Evolutionary conservation across 2,113 vertebrate species (phyloP), one percentile per base, ranked within the genome.

Genomic region (Glareola pratincola): DNA sequence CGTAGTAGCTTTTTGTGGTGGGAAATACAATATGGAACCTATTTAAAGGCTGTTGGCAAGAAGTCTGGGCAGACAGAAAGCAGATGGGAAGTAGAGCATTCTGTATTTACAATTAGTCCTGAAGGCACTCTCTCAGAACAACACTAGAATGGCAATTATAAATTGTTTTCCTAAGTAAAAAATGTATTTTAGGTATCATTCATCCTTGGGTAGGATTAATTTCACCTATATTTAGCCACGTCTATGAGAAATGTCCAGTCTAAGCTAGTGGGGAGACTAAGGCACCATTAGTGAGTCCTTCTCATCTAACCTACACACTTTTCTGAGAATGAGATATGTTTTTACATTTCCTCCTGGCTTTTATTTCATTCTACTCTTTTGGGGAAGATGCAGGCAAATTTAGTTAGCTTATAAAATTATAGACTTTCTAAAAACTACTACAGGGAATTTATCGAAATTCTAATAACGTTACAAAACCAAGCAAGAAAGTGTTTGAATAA

Each of bases 241-340:
- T 6, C 47, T 36, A 1, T 8, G 14, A 71, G 32, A 85, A 51
- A 4, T 27, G 8, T 16, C 51, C 56, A 48, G 15, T 41, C 32
- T 32, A 41, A 57, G 12, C 24, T n/a, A 19, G 36, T 54, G 22
- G 15, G 37, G 41, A 81, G 22, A 23, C 34, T 54, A n/a, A 62
- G 41, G 5, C 16, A 37, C 4, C 1, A 0, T 41, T 21, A 14
- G 1, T 34, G 34, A 4, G 4, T 51, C 18, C 12, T 30, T 63
- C 19, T 48, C 54, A 54, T 6, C 9, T 20, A 24, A 75, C 14
- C 6, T 14, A 8, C 14, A 32, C 24, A 4, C 1, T 59, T 91
- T 59, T 45, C n/a, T 59, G 27, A 83, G 32, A 3, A 15, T 53
- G 15, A 79, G 32, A 19, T 16, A 7, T 2, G 3, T 3, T 75